Evolutionary conservation across 1,140 invertebrate species (phyloP), one percentile per base, ranked within the genome.

Genomic region (Babylonia areolata): DNA sequence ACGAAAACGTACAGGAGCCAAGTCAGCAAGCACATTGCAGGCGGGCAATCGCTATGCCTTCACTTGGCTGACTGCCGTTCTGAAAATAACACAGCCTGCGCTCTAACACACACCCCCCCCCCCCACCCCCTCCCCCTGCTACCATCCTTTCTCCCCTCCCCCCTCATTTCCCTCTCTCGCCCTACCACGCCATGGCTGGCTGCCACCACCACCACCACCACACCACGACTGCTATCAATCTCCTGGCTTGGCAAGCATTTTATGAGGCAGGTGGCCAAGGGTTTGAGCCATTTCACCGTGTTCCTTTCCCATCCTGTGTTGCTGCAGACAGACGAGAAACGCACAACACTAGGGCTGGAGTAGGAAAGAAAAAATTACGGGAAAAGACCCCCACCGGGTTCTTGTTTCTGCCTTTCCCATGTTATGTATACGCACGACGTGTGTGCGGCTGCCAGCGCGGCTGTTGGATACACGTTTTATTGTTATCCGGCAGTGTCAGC

Each of bases 191-290:
- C 58, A 64, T 64, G 28, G 12, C 20, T 23, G 58, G 58, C 58
- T n/a, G 58, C 12, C 58, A 64, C 28, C 28, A 6, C 12, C 28
- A 6, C 12, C 58, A 64, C 28, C 28, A 6, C 12, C 28, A 6
- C 58, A 64, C 28, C 28, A 6, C 12, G 5, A 6, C 28, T 12
- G 58, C 58, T 2, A 64, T 64, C 58, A 64, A 64, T 64, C 58
- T 64, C 58, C 58, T 64, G 58, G 28, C 12, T 64, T 64, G 58
- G 58, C 69, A 42, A 33, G 64, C 31, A 84, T 73, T 84, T 84
- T 80, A 80, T 80, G 78, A 40, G 78, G 33, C 78, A 80, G 78
- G 78, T 80, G 78, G 78, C 78, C 40, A 9, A 51, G 46, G 46
- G 46, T 17, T 51, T 51, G 9, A 17, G 46, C 46, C n/a, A n/a